Percentiles rank a stretch among this genome's conserved stretches.
phyloP scores from a whole-genome alignment of 2,113 vertebrate genomes.

The Heterocephalus glaber region DNA sequence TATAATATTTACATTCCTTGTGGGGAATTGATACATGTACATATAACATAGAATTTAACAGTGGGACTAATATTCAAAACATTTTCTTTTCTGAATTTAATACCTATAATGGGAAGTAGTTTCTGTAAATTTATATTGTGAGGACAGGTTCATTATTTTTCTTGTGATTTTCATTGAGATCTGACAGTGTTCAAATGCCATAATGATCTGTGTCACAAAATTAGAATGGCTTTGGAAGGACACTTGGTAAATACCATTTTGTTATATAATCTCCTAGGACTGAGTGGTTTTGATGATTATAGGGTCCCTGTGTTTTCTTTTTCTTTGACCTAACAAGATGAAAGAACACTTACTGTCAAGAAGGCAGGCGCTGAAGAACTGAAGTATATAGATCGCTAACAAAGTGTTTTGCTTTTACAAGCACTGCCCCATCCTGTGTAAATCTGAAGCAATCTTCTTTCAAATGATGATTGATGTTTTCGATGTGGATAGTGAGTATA shows the following conservation, averaged over 20 bases:
- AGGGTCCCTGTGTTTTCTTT: background rate
- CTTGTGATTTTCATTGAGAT: background rate
- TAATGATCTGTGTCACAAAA: background rate
- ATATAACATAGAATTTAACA: background rate
- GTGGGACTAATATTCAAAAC: background rate
- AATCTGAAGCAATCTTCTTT: slow-evolving; percentile 8
- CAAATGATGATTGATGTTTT: background rate
- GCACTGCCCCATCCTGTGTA: background rate
- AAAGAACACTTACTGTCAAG: slow-evolving; percentile 35
- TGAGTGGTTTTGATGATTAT: background rate
- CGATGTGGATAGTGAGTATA: background rate
- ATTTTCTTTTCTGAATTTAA: background rate
- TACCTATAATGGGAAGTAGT: background rate
- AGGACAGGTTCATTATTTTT: background rate
- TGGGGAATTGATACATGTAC: background rate
- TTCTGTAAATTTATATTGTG: slow-evolving; percentile 2
- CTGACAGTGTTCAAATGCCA: background rate
- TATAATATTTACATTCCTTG: background rate
- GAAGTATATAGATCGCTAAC: background rate
- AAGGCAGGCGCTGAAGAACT: slow-evolving; percentile 8
- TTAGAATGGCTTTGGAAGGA: background rate
- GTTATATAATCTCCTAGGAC: background rate
- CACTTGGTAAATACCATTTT: background rate
- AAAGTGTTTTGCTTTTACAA: background rate
- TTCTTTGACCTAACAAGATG: background rate